Evolutionary conservation across 2,113 vertebrate species (phyloP), one percentile per base, ranked within the genome.

Genomic region (Uropsilus gracilis): DNA sequence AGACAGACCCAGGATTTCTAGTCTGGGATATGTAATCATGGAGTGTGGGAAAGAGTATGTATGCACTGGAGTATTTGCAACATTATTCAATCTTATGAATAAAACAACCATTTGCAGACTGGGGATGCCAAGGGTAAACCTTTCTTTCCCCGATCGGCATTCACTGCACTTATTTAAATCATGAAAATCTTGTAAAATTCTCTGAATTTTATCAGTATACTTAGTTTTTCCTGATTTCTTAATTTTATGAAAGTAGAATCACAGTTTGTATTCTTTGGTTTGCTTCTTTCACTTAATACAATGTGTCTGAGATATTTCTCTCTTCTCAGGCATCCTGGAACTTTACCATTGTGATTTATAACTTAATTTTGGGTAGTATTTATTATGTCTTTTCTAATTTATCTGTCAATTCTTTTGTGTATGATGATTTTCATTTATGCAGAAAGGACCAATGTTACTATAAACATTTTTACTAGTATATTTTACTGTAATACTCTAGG

Each of bases 381-480:
- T 95, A 82, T 39, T 53, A 3, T 85, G n/a, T 88, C 48, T 55
- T 63, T 68, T 89, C 63, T n/a, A 89, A 83, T 93, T 92, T 89
- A 92, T 78, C 86, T 91, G 32, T 42, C 30, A 30, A 64, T 73
- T 89, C 42, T 93, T 91, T 68, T 78, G n/a, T 68, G 69, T 28
- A 44, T 46, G 11, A 72, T 48, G 86, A 46, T 81, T 95, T 91
- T 73, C 39, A 71, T 5, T 86, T 94, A 50, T 93, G n/a, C 91
- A 86, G 86, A 78, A 88, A 37, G 76, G 89, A 92, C 24, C 22
- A 83, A 24, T 69, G 30, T 42, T 82, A 46, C 68, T 86, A 73
- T 94, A 85, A 96, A 77, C 81, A 88, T 85, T 86, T 61, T 77
- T 93, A 76, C 73, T 93, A 93, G 82, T 75, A 32, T 34, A 37